phyloP scores from a whole-genome alignment of 2,888 invertebrate genomes.

The Eupithecia tripunctaria region DNA sequence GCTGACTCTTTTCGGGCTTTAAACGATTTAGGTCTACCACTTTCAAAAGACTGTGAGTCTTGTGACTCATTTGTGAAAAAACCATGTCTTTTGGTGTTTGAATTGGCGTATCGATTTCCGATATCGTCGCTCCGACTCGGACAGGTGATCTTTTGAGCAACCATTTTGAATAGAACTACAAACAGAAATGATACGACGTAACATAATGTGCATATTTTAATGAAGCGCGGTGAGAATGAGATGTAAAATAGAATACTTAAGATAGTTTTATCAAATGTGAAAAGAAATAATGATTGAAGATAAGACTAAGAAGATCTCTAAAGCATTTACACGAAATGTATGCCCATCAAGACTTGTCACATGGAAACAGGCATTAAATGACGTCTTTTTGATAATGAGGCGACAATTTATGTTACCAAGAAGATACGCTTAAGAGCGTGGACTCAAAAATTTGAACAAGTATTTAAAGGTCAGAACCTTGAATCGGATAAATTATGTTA shows the following conservation, averaged over 20 bases:
- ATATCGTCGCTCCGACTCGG: constrained; percentile 82
- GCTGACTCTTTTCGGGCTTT: constrained; percentile 76
- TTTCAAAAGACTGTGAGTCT: constrained; percentile 80
- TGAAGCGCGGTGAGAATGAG: constrained; percentile 63
- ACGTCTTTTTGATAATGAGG: constrained; percentile 19
- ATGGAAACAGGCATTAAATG: not conserved
- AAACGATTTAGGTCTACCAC: constrained; percentile 82
- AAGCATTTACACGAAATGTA: not conserved
- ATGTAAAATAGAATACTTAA: constrained; percentile 30
- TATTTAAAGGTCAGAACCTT: constrained; percentile 51
- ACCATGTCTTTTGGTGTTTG: constrained; percentile 82
- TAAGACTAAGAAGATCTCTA: not conserved
- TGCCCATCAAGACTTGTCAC: not conserved
- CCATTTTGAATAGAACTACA: constrained; percentile 85
- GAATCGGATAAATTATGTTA: constrained; percentile 49
- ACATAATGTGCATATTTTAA: constrained; percentile 81
- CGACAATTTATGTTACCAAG: constrained; percentile 9
- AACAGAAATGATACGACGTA: constrained; percentile 84
- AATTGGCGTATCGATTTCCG: constrained; percentile 74
- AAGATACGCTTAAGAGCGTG: constrained; percentile 29
- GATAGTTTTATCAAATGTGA: constrained; percentile 7
- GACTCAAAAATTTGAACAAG: constrained; percentile 35
- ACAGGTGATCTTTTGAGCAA: constrained; percentile 83
- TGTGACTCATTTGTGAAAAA: constrained; percentile 83
- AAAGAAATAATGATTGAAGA: constrained; percentile 1